Evolutionary conservation across 2,888 invertebrate species (phyloP), one percentile per base, ranked within the genome.

Genomic region (Glaucopsyche alexis): DNA sequence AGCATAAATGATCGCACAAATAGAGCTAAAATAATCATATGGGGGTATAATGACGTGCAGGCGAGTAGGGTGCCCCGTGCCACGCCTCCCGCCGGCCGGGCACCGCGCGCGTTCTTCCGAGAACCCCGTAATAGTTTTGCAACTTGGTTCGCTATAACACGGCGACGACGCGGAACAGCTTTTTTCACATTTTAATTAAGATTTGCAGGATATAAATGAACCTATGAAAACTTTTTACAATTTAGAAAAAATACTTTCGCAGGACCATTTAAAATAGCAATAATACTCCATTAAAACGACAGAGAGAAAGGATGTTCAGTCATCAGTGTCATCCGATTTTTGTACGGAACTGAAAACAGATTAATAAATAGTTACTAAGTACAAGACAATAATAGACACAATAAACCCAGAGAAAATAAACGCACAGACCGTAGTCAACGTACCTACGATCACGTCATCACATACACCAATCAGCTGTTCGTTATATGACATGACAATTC

Each of bases 41-140:
- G 60, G 45, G 47, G 42, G 71, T 64, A 19, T 71, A 71, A 47
- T 60, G 71, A 55, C 55, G 72, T 72, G 45, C 64, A 38, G 60
- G 60, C 60, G 49, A 66, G 42, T 66, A 52, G 50, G 77, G 78
- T 76, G 84, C 77, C 84, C 86, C 87, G 78, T 76, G 84, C 77
- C 84, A 86, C 87, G 86, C 87, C 87, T 83, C 81, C 86, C 86
- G 87, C 78, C 87, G 80, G 77, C 76, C 76, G 83, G 88, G 88
- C 88, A 87, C 87, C 88, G 82, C 80, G 80, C 76, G 78, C 76
- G 79, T 78, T 78, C 79, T 89, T 89, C 89, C 81, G 77, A 80
- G 88, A 89, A 89, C 80, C 83, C 75, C 80, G 80, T 88, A 88
- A 88, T 88, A 86, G 86, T 87, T 85, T 84, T 84, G 78, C 79